Conservation (phyloP, 2,113 vertebrate genomes). For the Siphamia tubifer region DNA sequence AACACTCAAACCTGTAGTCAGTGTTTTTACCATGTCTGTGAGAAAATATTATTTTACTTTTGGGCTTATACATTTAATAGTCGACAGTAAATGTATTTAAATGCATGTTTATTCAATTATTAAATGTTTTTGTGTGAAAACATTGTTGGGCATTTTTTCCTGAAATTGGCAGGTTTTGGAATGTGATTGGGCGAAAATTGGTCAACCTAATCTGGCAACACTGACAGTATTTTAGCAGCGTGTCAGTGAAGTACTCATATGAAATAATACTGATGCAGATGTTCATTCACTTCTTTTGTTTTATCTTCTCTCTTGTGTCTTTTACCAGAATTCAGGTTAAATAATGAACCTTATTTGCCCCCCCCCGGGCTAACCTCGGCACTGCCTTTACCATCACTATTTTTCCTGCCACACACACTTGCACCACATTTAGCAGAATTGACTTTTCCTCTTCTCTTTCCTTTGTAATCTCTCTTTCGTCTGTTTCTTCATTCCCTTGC, state of each 20-base stretch:
- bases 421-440: constrained; percentile 9
- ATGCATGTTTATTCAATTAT: too few relatives aligned
- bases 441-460: constrained; percentile 15
- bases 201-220: too few relatives aligned
- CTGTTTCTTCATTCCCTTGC: constrained; percentile 20
- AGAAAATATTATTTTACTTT: too few relatives aligned
- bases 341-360: not conserved
- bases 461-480: constrained; percentile 41
- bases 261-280: not conserved
- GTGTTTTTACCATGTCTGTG: too few relatives aligned
- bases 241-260: constrained; percentile 14
- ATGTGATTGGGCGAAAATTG: too few relatives aligned
- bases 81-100: too few relatives aligned
- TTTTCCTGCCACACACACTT: not conserved
- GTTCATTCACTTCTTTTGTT: not conserved
- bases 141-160: too few relatives aligned
- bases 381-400: too few relatives aligned
- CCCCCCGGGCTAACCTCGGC: not conserved
- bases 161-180: too few relatives aligned
- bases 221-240: constrained; percentile 21
- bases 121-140: too few relatives aligned
- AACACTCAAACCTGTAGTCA: too few relatives aligned
- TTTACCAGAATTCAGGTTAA: not conserved
- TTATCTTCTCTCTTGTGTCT: not conserved
- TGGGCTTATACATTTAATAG: too few relatives aligned